Conservation (phyloP, 2,888 invertebrate species). For the Rhaphigaster nebulosa region DNA sequence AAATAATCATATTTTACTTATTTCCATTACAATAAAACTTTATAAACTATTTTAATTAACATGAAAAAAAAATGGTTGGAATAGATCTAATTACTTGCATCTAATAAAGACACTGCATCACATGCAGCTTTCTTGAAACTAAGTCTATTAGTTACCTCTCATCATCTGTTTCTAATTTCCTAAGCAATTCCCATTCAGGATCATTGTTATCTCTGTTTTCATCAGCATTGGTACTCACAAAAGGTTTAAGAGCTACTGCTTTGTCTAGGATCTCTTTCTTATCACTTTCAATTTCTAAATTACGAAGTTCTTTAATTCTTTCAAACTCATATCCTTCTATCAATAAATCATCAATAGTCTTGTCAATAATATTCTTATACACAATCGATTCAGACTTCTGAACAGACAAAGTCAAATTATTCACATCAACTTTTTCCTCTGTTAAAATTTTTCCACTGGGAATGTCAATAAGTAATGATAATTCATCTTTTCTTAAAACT, state of each 20-base stretch:
- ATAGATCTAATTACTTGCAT: too few species aligned
- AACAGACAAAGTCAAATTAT: constrained; percentile 42
- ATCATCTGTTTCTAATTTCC: constrained; percentile 52
- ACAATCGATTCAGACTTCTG: not conserved
- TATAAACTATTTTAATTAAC: too few species aligned
- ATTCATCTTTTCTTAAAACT: constrained; percentile 46
- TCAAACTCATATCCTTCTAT: not conserved
- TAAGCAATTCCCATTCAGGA: constrained; percentile 57
- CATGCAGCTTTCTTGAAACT: too few species aligned
- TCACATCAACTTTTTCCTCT: not conserved
- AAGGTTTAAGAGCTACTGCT: constrained; percentile 27
- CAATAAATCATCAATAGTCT: constrained; percentile 54
- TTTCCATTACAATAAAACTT: too few species aligned
- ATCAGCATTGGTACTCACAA: constrained; percentile 43
- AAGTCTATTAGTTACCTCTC: constrained; percentile 47
- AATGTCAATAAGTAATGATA: constrained; percentile 33
- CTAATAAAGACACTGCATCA: too few species aligned
- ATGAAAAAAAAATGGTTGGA: too few species aligned
- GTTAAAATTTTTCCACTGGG: not conserved
- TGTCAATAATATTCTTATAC: constrained; percentile 55
- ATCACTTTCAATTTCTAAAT: constrained; percentile 13
- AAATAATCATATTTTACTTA: too few species aligned
- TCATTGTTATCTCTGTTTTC: constrained; percentile 58
- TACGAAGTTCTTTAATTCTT: not conserved
- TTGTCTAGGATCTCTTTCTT: constrained; percentile 31